Evolutionary conservation across 2,888 invertebrate species (phyloP).

Genomic region (Scrobipalpa atriplicella): DNA sequence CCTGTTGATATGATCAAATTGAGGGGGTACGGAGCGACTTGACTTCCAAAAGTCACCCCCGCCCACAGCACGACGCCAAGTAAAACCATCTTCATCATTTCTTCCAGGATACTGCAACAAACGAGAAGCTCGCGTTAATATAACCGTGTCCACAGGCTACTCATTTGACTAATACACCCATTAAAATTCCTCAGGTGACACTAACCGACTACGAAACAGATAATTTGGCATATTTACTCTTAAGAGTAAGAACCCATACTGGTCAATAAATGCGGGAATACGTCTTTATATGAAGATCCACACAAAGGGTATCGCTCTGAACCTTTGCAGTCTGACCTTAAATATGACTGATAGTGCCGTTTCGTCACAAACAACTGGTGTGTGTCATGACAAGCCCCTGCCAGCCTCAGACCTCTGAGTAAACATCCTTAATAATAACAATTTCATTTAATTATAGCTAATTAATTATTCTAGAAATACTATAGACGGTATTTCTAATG

Average conservation of each 20-base stretch:
- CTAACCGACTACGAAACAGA: constrained; percentile 6
- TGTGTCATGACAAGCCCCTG: constrained; percentile 53
- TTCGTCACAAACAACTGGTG: constrained; percentile 46
- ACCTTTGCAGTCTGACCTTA: constrained; percentile 58
- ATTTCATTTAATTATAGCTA: not conserved
- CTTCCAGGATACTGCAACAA: constrained; percentile 77
- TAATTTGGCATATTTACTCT: constrained; percentile 7
- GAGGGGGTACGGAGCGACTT: constrained; percentile 74
- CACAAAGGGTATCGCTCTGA: constrained; percentile 57
- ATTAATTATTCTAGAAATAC: not conserved
- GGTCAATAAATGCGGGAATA: constrained; percentile 50
- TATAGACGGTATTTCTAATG: not conserved
- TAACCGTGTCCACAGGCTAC: not conserved
- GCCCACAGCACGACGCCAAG: constrained; percentile 76
- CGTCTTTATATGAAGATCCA: constrained; percentile 61
- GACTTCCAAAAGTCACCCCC: constrained; percentile 71
- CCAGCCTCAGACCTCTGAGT: constrained; percentile 3
- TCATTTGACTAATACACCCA: constrained; percentile 2
- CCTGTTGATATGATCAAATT: constrained; percentile 68
- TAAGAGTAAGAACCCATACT: constrained; percentile 56
- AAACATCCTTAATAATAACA: constrained; percentile 20
- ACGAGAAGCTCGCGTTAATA: constrained; percentile 35
- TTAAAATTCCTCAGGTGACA: constrained; percentile 14
- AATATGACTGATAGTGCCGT: constrained; percentile 42
- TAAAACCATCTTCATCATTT: constrained; percentile 76